Evolutionary conservation across 64 coral and sea anemone genomes (phyloP), one percentile per base, ranked within the genome.

Genomic region (Stylophora pistillata): DNA sequence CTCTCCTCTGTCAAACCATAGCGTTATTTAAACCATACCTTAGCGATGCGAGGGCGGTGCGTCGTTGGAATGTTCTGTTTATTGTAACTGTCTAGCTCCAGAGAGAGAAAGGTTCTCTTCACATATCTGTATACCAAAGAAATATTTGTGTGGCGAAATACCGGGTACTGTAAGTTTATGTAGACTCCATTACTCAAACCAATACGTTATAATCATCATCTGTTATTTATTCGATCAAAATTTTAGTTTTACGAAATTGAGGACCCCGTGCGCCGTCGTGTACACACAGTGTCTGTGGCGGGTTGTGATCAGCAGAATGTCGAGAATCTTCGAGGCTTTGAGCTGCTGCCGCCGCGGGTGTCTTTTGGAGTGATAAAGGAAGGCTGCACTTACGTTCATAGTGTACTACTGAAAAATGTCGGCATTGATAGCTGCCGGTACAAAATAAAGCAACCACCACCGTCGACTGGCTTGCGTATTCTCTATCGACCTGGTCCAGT

Each of bases 341-440:
- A 98, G 64, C 32, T 98, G 41, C 34, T 95, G 3, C 96, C 96
- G 15, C 86, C 96, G 0, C 91, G 95, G 70, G 93, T 98, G 52
- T 81, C 89, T 1, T 98, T 98, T 72, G 96, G 96, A 21, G 90
- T 95, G 0, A 56, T 98, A 21, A 98, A 95, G 81, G 96, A 98
- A 82, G 96, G 96, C 9, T 92, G 93, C 20, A 95, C 96, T 5
- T 98, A 98, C 60, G 85, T 92, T 7, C 77, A 81, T 60, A 95
- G 69, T 34, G 96, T 98, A 17, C 74, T 76, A 3, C 77, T 98
- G 15, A 98, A 95, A 73, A 98, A 98, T 81, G 88, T 92, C 11
- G 96, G 96, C 0, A 92, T 98, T 53, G 96, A 98, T 58, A 98
- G 93, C 86, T 98, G 93, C n/a, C 86, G 96, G 26, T 98, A 88